Evolutionary conservation across 1,140 invertebrate species (phyloP), one percentile per base, ranked within the genome.

Genomic region (Thaumatotibia leucotreta): DNA sequence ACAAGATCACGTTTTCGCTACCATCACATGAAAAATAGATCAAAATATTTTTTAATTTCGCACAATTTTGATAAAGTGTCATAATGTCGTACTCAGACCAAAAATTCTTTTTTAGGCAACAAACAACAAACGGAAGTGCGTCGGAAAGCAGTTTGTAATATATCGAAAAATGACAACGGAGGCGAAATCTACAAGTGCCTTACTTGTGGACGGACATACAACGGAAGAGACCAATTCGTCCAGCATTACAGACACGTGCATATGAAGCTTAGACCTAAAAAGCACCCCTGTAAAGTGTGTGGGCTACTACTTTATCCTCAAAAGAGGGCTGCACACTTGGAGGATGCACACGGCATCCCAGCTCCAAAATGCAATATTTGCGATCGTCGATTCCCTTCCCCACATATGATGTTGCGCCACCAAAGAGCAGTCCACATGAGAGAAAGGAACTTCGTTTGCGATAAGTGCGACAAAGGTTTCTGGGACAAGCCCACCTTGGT

Each of bases 401-500:
- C 73, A 0, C 66, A 61, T 22, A 58, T 75, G n/a, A 66, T 83
- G 0, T 23, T 81, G n/a, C 65, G 61, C 4, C 82, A 84, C 23
- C 79, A 82, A 68, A 68, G 78, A 71, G 72, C 72, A 67, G 49
- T 77, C 45, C 65, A 67, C 58, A 70, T 77, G 68, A 66, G 68
- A 0, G 75, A 77, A 27, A 72, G 58, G 62, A 67, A 24, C 9
- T 52, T 24, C 0, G 1, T 24, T 0, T 84, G 82, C 45, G 24
- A 68, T 0, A 39, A 75, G 0, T 84, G 82, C 33, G 33, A 72
- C 9, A 80, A 76, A 61, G 62, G 20, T 4, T 82, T 80, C 29
- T 76, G 72, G 5, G 66, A 79, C 10, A 70, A 70, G 0, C 20
- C 67, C 0, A 74, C 69, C 50, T 76, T 92, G 32, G 83, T 79